Conservation (phyloP, 1,140 invertebrate species). For the Drosophila pectinifera region DNA sequence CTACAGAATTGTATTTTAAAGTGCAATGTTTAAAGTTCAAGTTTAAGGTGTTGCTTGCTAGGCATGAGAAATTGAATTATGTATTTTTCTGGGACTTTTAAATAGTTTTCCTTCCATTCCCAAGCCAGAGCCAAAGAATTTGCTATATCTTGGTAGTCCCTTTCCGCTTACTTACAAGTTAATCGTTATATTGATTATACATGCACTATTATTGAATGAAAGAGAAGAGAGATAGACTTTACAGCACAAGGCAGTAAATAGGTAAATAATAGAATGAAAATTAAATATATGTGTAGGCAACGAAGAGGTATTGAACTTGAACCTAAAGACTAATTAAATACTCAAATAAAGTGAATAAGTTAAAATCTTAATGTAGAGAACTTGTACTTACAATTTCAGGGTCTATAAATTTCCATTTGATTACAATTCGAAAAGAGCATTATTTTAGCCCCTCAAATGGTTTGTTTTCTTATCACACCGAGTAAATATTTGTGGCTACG, state of each 20-base stretch:
- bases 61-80: neutral
- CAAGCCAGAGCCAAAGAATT: neutral
- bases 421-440: neutral
- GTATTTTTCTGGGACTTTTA: neutral
- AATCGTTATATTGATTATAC: neutral
- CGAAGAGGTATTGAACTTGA: neutral
- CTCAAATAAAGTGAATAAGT: neutral
- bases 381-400: too few species aligned
- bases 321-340: too few species aligned
- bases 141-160: neutral
- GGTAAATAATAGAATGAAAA: neutral
- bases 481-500: constrained; percentile 15
- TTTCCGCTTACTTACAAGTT: too few species aligned
- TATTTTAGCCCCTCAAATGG: neutral
- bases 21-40: neutral
- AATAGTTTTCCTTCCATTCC: neutral
- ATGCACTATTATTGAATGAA: neutral
- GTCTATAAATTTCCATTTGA: neutral
- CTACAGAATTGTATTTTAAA: neutral
- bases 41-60: neutral
- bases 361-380: too few species aligned
- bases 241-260: too few species aligned
- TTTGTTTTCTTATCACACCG: neutral
- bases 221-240: too few species aligned
- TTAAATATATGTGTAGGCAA: neutral